A percentile compares a stretch with the other conserved stretches of the same genome.
Conservation (phyloP, 2,888 invertebrate genomes). For the Azorinus chamasolen region DNA sequence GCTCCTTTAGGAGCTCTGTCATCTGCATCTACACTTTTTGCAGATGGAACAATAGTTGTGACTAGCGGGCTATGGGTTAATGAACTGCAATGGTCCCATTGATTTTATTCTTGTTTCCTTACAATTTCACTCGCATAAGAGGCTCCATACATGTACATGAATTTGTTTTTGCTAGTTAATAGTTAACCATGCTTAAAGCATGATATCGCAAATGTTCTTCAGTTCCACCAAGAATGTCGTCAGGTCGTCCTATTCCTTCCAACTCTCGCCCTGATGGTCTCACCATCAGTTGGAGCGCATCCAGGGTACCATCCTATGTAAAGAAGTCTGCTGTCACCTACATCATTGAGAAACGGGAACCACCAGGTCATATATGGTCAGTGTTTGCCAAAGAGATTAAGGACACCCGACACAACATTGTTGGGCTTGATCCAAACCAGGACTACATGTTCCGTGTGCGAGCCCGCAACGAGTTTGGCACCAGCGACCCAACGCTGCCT, state of each 20-base stretch:
- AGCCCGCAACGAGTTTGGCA: conserved; percentile 98
- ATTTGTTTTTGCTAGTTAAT: no score
- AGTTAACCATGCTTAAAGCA: no score
- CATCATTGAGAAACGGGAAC: conserved; percentile 93
- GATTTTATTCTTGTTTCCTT: no score
- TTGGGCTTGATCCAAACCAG: conserved; percentile 92
- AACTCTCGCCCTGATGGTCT: conserved; percentile 96
- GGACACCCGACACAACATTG: conserved; percentile 58
- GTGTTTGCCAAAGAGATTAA: conserved; percentile 55
- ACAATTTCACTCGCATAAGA: no score
- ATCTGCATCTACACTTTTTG: no score
- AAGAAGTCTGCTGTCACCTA: conserved; percentile 93
- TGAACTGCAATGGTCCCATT: no score
- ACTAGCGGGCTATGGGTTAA: no score
- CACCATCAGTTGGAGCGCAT: conserved; percentile 97
- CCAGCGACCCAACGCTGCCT: conserved; percentile 98
- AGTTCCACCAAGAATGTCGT: conserved; percentile 80
- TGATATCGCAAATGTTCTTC: conserved; percentile 7
- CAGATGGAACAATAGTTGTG: no score
- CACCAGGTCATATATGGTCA: conserved; percentile 66
- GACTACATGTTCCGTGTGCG: conserved; percentile 98
- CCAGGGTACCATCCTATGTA: conserved; percentile 93
- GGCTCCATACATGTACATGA: no score
- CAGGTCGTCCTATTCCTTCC: conserved; percentile 95
- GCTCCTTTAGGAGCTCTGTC: no score